phyloP scores from a whole-genome alignment of 2,888 invertebrate species.

The Eupithecia vulgata region DNA sequence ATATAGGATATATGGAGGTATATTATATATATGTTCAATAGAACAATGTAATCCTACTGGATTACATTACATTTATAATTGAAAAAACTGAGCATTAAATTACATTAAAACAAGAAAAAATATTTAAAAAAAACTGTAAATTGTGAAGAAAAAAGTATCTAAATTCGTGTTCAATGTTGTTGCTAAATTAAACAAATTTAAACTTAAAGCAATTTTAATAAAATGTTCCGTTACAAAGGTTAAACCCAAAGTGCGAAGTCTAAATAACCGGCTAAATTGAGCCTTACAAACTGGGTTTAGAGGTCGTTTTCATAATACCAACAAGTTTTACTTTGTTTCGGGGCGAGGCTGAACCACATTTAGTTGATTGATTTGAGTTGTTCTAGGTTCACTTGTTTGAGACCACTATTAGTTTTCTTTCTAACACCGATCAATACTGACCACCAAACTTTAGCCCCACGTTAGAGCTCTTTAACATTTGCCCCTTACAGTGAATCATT shows the following conservation, averaged over 20 bases:
- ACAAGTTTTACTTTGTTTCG: background rate
- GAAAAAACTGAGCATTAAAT: too few relatives aligned
- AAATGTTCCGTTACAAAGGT: background rate
- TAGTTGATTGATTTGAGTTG: slow-evolving; percentile 13
- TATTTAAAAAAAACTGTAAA: slow-evolving; percentile 29
- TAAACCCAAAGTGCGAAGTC: background rate
- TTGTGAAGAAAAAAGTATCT: slow-evolving; percentile 18
- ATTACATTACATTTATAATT: too few relatives aligned
- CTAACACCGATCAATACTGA: background rate
- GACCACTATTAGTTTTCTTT: slow-evolving; percentile 2
- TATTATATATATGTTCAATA: too few relatives aligned
- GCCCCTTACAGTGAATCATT: background rate
- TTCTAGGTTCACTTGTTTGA: background rate
- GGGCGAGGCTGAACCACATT: background rate
- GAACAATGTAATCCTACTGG: too few relatives aligned
- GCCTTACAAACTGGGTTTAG: background rate
- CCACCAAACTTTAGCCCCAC: background rate
- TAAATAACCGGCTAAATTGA: background rate
- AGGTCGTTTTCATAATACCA: background rate
- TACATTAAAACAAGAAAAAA: slow-evolving; percentile 12
- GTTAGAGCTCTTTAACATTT: background rate
- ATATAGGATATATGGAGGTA: background rate
- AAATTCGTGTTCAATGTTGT: slow-evolving; percentile 36
- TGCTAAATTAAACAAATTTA: slow-evolving; percentile 27
- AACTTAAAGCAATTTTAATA: slow-evolving; percentile 3